Evolutionary conservation across 2,888 invertebrate genomes (phyloP), one percentile per base, ranked within the genome.

Genomic region (Julus scandinavius): DNA sequence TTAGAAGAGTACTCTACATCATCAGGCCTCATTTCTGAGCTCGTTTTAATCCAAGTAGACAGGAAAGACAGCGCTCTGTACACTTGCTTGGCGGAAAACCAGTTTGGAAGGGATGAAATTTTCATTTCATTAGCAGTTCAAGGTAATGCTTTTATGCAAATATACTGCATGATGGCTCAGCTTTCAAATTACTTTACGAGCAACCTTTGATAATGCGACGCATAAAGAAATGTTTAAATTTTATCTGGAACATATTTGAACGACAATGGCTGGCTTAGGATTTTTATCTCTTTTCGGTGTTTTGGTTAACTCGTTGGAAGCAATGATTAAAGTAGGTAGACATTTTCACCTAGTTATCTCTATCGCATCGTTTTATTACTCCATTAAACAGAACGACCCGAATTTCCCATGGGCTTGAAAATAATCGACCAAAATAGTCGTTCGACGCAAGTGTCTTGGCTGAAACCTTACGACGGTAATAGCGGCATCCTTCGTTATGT

Each of bases 341-440:
- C 50, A n/a, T 45, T 85, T 85, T 85, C 85, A 85, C 45, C 85
- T 49, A 45, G 85, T 87, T 41, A 58, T 85, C 85, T 85, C 41
- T 17, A 54, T 87, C 58, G 58, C 87, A 85, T 87, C 58, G 58
- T 87, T 87, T 58, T 87, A 85, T 85, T 87, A 63, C 54, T 87
- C 41, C 38, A 58, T 87, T 86, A 85, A 87, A 41, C 45, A 95
- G 96, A 96, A 94, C 96, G 96, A 88, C 96, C 96, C 11, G 97
- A 97, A 94, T 96, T 97, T 90, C 97, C 97, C 0, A 97, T 97
- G 91, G 97, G 96, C 87, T 93, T 97, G 89, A 97, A 94, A 92
- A 97, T 97, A 54, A 93, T 97, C 90, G 97, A 97, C 93, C 97
- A 97, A 93, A 97, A 97, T 88, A 97, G 97, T 90, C 95, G 97